Percentiles rank a stretch among this genome's conserved stretches.
Conservation (phyloP, 2,797 vertebrate species). For the Spatula clypeata region DNA sequence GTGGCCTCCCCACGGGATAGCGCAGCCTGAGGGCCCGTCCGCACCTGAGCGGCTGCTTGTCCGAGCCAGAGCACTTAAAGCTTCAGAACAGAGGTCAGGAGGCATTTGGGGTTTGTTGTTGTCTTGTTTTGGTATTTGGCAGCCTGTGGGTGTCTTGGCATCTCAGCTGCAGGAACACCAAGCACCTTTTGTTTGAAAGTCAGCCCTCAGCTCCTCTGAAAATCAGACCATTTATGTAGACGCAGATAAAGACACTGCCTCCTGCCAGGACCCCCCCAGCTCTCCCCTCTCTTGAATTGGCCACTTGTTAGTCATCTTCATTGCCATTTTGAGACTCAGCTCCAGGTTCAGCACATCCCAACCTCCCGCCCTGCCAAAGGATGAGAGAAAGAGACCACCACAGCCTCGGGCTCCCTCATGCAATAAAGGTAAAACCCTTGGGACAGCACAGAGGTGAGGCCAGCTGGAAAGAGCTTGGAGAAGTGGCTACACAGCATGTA, state of each 20-base stretch:
- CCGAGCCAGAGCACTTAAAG: neutral
- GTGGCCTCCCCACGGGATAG: neutral
- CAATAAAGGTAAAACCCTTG: neutral
- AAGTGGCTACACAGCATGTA: neutral
- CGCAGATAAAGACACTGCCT: neutral
- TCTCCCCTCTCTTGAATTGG: neutral
- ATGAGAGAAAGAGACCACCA: neutral
- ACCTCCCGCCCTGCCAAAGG: neutral
- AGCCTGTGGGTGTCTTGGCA: neutral
- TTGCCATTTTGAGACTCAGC: neutral
- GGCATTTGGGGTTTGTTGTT: neutral
- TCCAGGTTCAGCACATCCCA: neutral
- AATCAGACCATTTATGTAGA: neutral
- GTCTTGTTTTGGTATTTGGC: neutral
- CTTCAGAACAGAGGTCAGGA: neutral
- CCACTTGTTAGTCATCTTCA: neutral
- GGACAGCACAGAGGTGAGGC: neutral
- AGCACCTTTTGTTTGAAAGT: neutral
- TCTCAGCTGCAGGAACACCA: neutral
- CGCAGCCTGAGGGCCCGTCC: accelerated
- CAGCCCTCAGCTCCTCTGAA: neutral
- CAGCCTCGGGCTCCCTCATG: neutral
- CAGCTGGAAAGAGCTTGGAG: neutral
- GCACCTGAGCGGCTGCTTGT: neutral
- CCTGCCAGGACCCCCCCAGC: accelerated